Percentiles rank a stretch among this genome's conserved stretches.
Evolutionary conservation across 2,797 vertebrate genomes (phyloP).

Genomic region (Apodemus agrarius): DNA sequence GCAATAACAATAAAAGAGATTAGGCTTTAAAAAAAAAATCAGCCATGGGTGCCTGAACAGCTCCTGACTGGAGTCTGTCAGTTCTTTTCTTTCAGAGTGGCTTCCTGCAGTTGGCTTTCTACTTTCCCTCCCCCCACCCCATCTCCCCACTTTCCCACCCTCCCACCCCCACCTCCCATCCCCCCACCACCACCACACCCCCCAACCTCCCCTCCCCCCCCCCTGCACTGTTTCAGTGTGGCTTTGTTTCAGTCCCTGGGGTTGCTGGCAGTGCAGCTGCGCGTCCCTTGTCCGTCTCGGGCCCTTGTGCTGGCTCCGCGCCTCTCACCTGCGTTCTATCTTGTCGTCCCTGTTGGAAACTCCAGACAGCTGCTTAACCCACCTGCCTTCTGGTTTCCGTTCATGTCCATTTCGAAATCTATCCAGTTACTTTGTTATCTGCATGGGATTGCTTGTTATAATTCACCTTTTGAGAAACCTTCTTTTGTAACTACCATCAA

Average conservation of each 20-base stretch:
- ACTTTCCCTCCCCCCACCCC: background rate
- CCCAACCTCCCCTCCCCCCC: no score
- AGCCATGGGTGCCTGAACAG: fast-evolving
- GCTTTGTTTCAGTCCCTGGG: background rate
- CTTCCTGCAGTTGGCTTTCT: background rate
- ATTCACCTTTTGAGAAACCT: background rate
- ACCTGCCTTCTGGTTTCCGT: background rate
- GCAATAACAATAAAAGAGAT: background rate
- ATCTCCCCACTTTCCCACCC: no score
- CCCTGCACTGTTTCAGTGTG: background rate
- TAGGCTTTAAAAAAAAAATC: background rate
- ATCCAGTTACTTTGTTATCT: background rate
- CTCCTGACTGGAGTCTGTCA: background rate
- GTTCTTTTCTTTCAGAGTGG: background rate
- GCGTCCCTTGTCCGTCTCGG: background rate
- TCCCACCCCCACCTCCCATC: no score
- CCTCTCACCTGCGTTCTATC: background rate
- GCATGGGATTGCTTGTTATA: background rate
- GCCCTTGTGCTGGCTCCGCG: no score
- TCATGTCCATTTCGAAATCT: background rate
- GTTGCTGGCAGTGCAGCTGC: background rate
- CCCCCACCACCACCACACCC: no score
- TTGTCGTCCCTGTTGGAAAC: background rate
- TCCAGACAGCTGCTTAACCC: background rate
- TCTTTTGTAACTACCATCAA: background rate